These are phyloP conservation scores for Lithophane semibrunnea DNA, from an alignment of 2,888 invertebrate genomes.

Conservation along the genomic window DNA sequence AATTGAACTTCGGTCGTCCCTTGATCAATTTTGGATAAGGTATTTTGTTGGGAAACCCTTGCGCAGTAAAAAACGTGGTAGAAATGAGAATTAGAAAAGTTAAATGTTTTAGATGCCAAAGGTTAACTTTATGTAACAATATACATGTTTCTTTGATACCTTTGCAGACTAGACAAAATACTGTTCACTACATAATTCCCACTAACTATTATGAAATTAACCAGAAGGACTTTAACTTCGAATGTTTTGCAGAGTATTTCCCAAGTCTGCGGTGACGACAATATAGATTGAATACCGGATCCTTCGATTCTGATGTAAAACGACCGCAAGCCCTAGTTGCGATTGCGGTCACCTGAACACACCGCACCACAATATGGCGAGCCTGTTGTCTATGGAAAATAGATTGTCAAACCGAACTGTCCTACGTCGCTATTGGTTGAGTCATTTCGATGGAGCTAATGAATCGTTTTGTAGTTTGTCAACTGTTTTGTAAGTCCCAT, in stretches of 20 bases:
- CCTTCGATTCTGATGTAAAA: slow-evolving; percentile 59
- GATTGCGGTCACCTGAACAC: slow-evolving; percentile 58
- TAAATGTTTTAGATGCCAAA: slow-evolving; percentile 25
- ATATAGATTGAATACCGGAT: slow-evolving; percentile 63
- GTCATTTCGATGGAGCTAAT: slow-evolving; percentile 6
- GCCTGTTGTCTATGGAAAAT: slow-evolving; percentile 36
- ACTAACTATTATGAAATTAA: slow-evolving; percentile 11
- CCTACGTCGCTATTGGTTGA: slow-evolving; percentile 6
- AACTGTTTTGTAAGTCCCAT: slow-evolving; percentile 6
- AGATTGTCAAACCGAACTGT: slow-evolving; percentile 34
- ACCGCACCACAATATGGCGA: slow-evolving; percentile 32
- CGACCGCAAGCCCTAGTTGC: slow-evolving; percentile 60
- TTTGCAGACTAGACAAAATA: not conserved
- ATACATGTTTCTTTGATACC: slow-evolving; percentile 9
- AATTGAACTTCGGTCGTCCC: slow-evolving; percentile 66
- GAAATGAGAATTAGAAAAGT: slow-evolving; percentile 34
- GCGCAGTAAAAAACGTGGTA: slow-evolving; percentile 35
- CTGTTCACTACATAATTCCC: not conserved
- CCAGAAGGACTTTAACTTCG: not conserved
- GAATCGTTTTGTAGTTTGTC: slow-evolving; percentile 11
- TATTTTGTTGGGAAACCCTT: slow-evolving; percentile 55
- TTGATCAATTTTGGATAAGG: slow-evolving; percentile 72
- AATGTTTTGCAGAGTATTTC: slow-evolving; percentile 35
- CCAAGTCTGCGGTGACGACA: slow-evolving; percentile 55
- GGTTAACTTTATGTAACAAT: slow-evolving; percentile 17